Evolutionary conservation across 2,888 invertebrate species (phyloP).

Genomic region (Halictus quadricinctus): DNA sequence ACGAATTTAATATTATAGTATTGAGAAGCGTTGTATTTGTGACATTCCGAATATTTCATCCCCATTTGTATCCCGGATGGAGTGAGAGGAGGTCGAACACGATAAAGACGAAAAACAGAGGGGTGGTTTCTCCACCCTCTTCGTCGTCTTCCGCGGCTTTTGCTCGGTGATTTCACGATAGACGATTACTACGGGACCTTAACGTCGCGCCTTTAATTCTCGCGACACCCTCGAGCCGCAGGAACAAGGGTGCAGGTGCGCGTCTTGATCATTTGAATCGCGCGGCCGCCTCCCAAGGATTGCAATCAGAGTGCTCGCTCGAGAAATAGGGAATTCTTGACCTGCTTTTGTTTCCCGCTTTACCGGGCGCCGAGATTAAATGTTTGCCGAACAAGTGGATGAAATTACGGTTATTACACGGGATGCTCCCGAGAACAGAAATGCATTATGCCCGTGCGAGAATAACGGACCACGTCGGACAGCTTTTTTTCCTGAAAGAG

Average conservation of each 20-base stretch:
- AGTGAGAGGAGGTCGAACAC: conserved; percentile 14
- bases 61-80: conserved; percentile 23
- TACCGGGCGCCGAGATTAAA: not conserved
- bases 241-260: conserved; percentile 41
- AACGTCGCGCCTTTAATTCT: conserved; percentile 24
- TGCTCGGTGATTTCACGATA: conserved; percentile 4
- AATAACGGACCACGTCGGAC: not conserved
- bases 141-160: not conserved
- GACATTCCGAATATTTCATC: not conserved
- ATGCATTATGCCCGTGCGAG: not conserved
- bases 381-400: conserved; percentile 5
- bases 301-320: conserved; percentile 25
- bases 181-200: conserved; percentile 12
- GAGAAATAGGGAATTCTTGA: conserved; percentile 19
- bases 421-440: not conserved
- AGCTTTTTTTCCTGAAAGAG: not conserved
- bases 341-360: conserved; percentile 10
- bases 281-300: not conserved
- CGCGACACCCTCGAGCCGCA: not conserved
- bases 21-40: not conserved
- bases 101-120: conserved; percentile 7
- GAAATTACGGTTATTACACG: conserved; percentile 1
- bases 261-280: conserved; percentile 18
- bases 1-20: not conserved
- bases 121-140: not conserved